A percentile compares a stretch with the other conserved stretches of the same genome.
Evolutionary conservation across 1,140 invertebrate genomes (phyloP).

Genomic region (Dendroctonus valens): DNA sequence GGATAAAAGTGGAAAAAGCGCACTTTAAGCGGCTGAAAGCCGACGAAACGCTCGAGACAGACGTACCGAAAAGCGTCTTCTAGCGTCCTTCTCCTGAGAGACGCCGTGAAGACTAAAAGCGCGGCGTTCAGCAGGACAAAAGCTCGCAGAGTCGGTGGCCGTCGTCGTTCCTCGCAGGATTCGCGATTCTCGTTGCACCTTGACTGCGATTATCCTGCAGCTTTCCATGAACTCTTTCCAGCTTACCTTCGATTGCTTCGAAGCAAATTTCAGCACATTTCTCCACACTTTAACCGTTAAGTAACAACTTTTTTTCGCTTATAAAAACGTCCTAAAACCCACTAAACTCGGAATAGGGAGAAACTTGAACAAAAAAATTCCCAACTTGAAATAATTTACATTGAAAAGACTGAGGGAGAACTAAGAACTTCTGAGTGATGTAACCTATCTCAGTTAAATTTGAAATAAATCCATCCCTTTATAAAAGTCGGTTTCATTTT

Average conservation of each 20-base stretch:
- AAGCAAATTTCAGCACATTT: too few relatives aligned
- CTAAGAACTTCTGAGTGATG: too few relatives aligned
- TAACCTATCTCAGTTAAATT: background rate
- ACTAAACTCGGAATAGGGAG: too few relatives aligned
- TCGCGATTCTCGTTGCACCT: slow-evolving; percentile 1
- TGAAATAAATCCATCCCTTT: background rate
- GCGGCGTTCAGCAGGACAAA: slow-evolving; percentile 18
- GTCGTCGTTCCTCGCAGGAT: slow-evolving; percentile 15
- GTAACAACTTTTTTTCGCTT: too few relatives aligned
- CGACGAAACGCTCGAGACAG: too few relatives aligned
- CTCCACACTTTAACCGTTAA: too few relatives aligned
- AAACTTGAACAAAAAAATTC: too few relatives aligned
- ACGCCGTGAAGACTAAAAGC: slow-evolving; percentile 27
- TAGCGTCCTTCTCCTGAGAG: slow-evolving; percentile 23
- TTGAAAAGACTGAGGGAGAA: too few relatives aligned
- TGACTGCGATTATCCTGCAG: background rate
- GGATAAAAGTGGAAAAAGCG: too few relatives aligned
- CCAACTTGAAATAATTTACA: too few relatives aligned
- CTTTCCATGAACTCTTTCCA: background rate
- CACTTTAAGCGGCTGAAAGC: too few relatives aligned
- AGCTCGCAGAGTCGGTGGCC: slow-evolving; percentile 19
- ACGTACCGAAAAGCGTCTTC: slow-evolving; percentile 12
- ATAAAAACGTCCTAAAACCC: too few relatives aligned
- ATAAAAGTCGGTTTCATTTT: slow-evolving; percentile 1
- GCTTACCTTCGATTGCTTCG: background rate